Evolutionary conservation across 2,888 invertebrate species (phyloP), one percentile per base, ranked within the genome.

Genomic region (Omphaloscelis lunosa): DNA sequence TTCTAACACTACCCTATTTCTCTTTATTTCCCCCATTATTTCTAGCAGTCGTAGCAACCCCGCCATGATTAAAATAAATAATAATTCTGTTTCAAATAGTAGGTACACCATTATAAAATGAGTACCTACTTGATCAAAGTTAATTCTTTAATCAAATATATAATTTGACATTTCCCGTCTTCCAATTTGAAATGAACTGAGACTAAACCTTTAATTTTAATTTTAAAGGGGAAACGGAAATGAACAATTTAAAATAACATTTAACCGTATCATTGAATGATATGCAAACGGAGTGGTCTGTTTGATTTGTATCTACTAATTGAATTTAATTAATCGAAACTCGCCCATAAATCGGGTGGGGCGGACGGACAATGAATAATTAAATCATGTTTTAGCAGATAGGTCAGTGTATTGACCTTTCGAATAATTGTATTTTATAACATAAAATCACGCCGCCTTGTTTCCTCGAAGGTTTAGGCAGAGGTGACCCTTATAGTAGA

Each of bases 261-360:
- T 84, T 48, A 72, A 78, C 77, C 39, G 79, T 86, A 84, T 82
- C 59, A 78, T 62, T 41, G 78, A 77, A 87, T 88, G 88, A 89
- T 87, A 88, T 84, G 84, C 70, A 83, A 77, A 83, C 77, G 77
- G 84, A 88, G 83, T 86, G 84, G 82, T 41, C 78, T 83, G 75
- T 87, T 87, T 91, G 92, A 91, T 91, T 89, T 90, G 91, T 90
- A 91, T 91, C 88, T 84, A 87, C 90, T 90, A 91, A 92, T 91
- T 91, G 90, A 90, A 90, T 89, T 89, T 82, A 90, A 90, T 90
- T 88, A 89, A 87, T 89, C 80, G 86, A 85, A 85, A 77, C 80
- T 79, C 73, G 80, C 73, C 79, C 75, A 89, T 91, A 91, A 91
- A 91, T 91, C 86, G 88, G 62, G 53, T 58, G 71, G 79, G 39